Percentiles rank a stretch among this genome's conserved stretches.
phyloP scores from a whole-genome alignment of 2,797 vertebrate genomes.

The Sebastes hubbsi region DNA sequence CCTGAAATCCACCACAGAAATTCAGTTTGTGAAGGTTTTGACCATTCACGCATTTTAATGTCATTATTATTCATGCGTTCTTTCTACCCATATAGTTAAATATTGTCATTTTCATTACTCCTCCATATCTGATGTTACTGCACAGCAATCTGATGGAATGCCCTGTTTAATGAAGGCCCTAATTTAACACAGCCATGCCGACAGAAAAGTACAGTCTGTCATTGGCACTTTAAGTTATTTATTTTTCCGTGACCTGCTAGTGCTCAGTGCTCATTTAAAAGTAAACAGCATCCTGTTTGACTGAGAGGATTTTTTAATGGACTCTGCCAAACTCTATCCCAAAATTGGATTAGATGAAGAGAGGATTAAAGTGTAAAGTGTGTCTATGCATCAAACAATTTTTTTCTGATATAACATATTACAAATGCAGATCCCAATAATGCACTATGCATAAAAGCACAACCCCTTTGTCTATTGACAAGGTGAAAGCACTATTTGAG shows the following conservation, averaged over 20 bases:
- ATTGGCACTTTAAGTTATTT: slow-evolving; percentile 65
- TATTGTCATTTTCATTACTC: slow-evolving; percentile 27
- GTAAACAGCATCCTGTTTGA: slow-evolving; percentile 51
- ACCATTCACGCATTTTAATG: not conserved
- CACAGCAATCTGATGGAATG: slow-evolving; percentile 40
- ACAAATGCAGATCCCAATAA: slow-evolving; percentile 42
- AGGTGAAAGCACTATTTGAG: slow-evolving; percentile 39
- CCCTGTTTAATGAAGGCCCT: slow-evolving; percentile 50
- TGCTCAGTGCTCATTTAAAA: slow-evolving; percentile 53
- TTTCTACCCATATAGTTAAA: slow-evolving; percentile 14
- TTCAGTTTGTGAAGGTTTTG: not conserved
- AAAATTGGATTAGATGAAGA: slow-evolving; percentile 53
- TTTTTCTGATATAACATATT: slow-evolving; percentile 54
- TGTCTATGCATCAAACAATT: slow-evolving; percentile 60
- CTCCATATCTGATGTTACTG: slow-evolving; percentile 40
- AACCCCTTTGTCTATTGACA: slow-evolving; percentile 31
- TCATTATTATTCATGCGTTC: slow-evolving; percentile 25
- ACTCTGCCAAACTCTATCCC: slow-evolving; percentile 47
- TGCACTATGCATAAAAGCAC: slow-evolving; percentile 50
- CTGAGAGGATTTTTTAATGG: slow-evolving; percentile 60
- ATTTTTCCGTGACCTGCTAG: slow-evolving; percentile 67
- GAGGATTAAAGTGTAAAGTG: slow-evolving; percentile 60
- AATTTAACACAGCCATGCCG: slow-evolving; percentile 16
- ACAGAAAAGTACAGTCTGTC: slow-evolving; percentile 32
- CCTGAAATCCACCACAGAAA: not conserved